A percentile compares a stretch with the other conserved stretches of the same genome.
Evolutionary conservation across 2,797 vertebrate genomes (phyloP).

Genomic region (Pygocentrus nattereri): DNA sequence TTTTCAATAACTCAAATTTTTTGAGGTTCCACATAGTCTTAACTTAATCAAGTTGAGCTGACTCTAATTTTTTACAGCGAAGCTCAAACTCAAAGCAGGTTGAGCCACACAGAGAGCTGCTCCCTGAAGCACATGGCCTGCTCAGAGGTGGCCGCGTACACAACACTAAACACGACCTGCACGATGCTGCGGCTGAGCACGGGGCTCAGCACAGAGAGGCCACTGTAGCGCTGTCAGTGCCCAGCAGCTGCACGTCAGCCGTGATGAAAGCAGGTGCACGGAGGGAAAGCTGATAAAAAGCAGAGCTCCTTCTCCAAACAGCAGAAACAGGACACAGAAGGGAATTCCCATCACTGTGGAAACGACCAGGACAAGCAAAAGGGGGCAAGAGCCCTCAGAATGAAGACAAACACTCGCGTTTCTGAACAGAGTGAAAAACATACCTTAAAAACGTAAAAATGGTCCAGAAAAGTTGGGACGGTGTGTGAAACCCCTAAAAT

Average conservation of each 20-base stretch:
- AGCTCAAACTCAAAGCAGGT: neutral
- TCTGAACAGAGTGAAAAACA: neutral
- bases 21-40: too few relatives aligned
- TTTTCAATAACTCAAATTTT: too few relatives aligned
- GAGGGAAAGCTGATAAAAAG: slow-evolving; percentile 73
- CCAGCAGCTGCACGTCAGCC: slow-evolving; percentile 61
- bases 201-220: slow-evolving; percentile 61
- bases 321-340: slow-evolving; percentile 52
- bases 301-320: slow-evolving; percentile 71
- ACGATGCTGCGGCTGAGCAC: neutral
- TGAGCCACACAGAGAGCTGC: neutral
- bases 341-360: slow-evolving; percentile 58
- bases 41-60: too few relatives aligned
- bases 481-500: too few relatives aligned
- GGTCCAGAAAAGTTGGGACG: too few relatives aligned
- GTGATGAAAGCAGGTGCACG: slow-evolving; percentile 68
- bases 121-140: neutral
- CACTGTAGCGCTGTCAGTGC: slow-evolving; percentile 61
- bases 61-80: too few relatives aligned
- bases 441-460: too few relatives aligned
- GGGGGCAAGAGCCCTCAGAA: slow-evolving; percentile 33
- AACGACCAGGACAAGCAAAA: slow-evolving; percentile 19
- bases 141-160: slow-evolving; percentile 5
- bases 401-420: neutral
- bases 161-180: slow-evolving; percentile 60